Base-by-base conservation (phyloP, 2,888 invertebrate species). In the Chrysotoxum bicinctum region DNA sequence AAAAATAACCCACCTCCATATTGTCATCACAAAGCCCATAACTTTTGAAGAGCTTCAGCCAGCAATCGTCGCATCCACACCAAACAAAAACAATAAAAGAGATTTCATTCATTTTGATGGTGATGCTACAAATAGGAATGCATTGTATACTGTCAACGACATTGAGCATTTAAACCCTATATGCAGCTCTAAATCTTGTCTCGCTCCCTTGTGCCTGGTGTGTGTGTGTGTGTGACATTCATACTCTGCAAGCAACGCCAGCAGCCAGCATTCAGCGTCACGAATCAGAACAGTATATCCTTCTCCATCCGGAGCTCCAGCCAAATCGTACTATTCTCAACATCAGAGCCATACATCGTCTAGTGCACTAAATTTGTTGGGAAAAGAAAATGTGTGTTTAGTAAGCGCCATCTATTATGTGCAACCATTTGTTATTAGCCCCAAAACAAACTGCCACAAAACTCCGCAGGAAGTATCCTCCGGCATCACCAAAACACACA, bases 381-480 rank as follows among this genome's bases (percentile, higher is more conserved):
- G 62, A 73, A 73, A 77, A 72, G 81, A 85, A 81, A 85, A 85
- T 85, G 76, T 85, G 85, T 85, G 85, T 85, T 85, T 85, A 77
- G 81, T 85, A 85, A 85, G 81, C 85, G 77, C 81, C 85, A 85
- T 85, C 85, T 85, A 85, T 85, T 85, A 81, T 85, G 81, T 85
- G 85, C 85, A 81, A 81, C 81, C 85, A 85, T 85, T 85, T 85
- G 81, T 85, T 85, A 85, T 85, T 85, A 85, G 81, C 83, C 84
- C 76, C 60, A 85, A 85, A 81, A 85, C 85, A 85, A 85, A 85
- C 85, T 85, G 85, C 85, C 85, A 81, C 81, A 85, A 81, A 77
- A 81, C 85, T 85, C 85, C 62, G 69, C 81, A 85, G 81, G 81
- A 85, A 81, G 81, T 76, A 77, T 72, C 81, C 81, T 85, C 85